Percentiles rank a stretch among this genome's conserved stretches.
Conservation (phyloP, 2,113 vertebrate species). For the Acinonyx jubatus region DNA sequence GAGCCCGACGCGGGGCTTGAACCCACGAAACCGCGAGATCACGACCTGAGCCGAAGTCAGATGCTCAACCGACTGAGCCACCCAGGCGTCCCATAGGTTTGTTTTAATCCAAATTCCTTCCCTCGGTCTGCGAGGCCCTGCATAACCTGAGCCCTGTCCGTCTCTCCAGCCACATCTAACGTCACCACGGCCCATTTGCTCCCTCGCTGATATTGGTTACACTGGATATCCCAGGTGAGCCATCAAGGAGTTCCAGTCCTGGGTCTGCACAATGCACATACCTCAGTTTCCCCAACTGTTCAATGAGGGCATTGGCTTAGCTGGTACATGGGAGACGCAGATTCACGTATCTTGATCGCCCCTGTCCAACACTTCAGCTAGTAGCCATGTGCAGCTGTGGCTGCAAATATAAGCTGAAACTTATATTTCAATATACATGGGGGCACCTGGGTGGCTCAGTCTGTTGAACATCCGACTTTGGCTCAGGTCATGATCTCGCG, state of each 20-base stretch:
- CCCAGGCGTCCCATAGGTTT: neutral
- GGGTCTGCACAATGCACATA: neutral
- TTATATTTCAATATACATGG: no score
- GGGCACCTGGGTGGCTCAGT: no score
- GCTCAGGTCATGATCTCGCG: no score
- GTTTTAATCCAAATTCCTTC: neutral
- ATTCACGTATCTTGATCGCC: neutral
- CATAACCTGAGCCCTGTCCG: neutral
- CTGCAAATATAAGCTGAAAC: neutral
- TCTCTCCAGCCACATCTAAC: neutral
- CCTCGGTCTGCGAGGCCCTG: neutral
- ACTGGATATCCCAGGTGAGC: neutral
- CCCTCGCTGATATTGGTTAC: neutral
- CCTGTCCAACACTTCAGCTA: neutral
- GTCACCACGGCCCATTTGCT: neutral
- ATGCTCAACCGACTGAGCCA: no score
- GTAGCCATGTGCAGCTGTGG: fast-evolving
- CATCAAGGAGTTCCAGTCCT: neutral
- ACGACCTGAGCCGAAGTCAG: no score
- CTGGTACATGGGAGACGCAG: neutral
- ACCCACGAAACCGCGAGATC: no score
- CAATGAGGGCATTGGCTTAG: neutral
- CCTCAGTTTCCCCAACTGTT: neutral
- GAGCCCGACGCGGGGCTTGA: no score
- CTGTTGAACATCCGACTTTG: no score